Evolutionary conservation across 1,140 invertebrate species (phyloP).

Genomic region (Drosophila pseudoobscura): DNA sequence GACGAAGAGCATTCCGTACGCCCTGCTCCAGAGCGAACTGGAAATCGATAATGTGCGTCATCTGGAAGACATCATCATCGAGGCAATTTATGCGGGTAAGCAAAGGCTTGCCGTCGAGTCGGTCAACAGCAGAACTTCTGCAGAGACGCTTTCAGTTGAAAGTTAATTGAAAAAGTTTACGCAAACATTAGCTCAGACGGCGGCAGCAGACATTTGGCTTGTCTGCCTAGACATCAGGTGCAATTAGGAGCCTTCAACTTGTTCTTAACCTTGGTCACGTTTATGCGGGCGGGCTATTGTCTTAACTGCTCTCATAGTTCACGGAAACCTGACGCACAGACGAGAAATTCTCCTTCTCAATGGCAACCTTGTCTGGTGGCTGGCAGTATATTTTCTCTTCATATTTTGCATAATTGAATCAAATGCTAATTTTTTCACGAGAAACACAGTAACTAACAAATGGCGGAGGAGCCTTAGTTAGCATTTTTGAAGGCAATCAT

Average conservation of each 20-base stretch:
- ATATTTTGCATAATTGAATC: conserved; percentile 64
- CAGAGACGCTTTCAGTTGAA: too few species aligned
- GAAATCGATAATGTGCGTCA: conserved; percentile 96
- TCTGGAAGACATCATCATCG: conserved; percentile 98
- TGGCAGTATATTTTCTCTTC: background rate
- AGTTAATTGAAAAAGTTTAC: conserved; percentile 48
- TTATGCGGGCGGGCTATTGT: background rate
- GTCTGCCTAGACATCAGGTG: background rate
- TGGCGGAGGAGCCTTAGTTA: conserved; percentile 38
- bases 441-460: background rate
- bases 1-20: conserved; percentile 96
- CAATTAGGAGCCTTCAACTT: too few species aligned
- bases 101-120: background rate
- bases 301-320: background rate
- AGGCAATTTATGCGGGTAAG: conserved; percentile 96
- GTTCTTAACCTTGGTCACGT: background rate
- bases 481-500: conserved; percentile 32
- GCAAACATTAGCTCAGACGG: conserved; percentile 17
- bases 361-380: background rate
- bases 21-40: conserved; percentile 92
- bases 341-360: background rate
- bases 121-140: background rate
- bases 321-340: background rate
- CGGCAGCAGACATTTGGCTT: conserved; percentile 1
- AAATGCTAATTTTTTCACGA: conserved; percentile 59